These are phyloP conservation scores for Catocala fraxini DNA, from an alignment of 2,888 invertebrate genomes.

Conservation along the genomic window DNA sequence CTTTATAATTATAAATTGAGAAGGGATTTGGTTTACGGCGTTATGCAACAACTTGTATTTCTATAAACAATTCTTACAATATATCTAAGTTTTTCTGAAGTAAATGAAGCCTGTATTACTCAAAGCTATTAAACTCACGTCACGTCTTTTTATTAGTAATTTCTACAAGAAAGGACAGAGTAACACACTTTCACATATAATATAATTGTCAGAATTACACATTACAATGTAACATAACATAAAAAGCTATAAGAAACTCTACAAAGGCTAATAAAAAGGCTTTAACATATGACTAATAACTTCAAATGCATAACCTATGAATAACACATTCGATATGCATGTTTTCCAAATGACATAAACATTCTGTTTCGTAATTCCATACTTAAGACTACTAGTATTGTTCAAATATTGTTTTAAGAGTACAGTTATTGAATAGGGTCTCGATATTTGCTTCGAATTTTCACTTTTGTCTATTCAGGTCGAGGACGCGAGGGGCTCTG, in stretches of 20 bases:
- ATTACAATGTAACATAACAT: slow-evolving; percentile 1
- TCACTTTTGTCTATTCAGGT: slow-evolving; percentile 78
- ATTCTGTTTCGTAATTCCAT: slow-evolving; percentile 35
- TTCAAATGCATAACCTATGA: slow-evolving; percentile 43
- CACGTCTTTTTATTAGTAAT: too few species aligned
- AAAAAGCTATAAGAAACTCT: background rate
- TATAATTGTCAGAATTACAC: background rate
- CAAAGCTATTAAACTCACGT: too few species aligned
- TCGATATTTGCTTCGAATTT: slow-evolving; percentile 69
- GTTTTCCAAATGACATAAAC: slow-evolving; percentile 41
- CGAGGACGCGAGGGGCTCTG: slow-evolving; percentile 73
- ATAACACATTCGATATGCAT: slow-evolving; percentile 33
- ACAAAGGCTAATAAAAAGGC: too few species aligned
- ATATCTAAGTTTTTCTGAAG: too few species aligned
- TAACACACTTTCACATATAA: too few species aligned
- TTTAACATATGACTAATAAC: slow-evolving; percentile 32
- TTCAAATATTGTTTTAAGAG: slow-evolving; percentile 16
- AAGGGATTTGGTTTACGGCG: too few species aligned
- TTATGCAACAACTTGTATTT: too few species aligned
- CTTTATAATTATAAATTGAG: too few species aligned
- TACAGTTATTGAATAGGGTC: slow-evolving; percentile 41
- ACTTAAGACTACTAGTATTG: slow-evolving; percentile 6
- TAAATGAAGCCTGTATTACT: too few species aligned
- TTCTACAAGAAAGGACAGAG: too few species aligned
- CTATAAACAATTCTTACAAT: too few species aligned